Evolutionary conservation across 1,140 invertebrate genomes (phyloP).

Genomic region (Leptopilina boulardi): DNA sequence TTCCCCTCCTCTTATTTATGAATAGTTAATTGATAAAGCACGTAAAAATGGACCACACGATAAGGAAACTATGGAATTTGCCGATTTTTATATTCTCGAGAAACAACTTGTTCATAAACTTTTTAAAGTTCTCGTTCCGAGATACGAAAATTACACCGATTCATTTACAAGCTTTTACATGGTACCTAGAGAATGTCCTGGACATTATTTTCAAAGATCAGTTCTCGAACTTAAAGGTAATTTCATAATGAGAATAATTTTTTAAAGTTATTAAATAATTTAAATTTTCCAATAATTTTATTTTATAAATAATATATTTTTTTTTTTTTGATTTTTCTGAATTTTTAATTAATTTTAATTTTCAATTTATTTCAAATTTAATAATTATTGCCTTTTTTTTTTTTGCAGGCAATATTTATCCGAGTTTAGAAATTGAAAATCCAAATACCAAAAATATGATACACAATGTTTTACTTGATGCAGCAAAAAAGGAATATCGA

Average conservation of each 20-base stretch:
- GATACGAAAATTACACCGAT: slow-evolving; percentile 83
- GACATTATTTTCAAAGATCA: slow-evolving; percentile 73
- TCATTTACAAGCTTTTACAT: slow-evolving; percentile 86
- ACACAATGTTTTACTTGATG: slow-evolving; percentile 68
- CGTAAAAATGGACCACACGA: slow-evolving; percentile 90
- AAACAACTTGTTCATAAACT: slow-evolving; percentile 94
- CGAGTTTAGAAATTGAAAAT: slow-evolving; percentile 59
- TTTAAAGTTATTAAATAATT: slow-evolving; percentile 12
- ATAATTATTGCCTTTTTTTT: neutral
- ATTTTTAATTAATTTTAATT: too few species aligned
- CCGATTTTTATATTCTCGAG: slow-evolving; percentile 91
- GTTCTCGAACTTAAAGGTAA: slow-evolving; percentile 88
- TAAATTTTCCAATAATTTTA: neutral
- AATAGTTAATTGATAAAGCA: slow-evolving; percentile 92
- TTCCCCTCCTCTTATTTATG: slow-evolving; percentile 54
- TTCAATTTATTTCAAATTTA: too few species aligned
- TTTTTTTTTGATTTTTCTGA: neutral
- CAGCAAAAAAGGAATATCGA: slow-evolving; percentile 65
- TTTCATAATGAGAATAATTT: too few species aligned
- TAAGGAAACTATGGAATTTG: slow-evolving; percentile 91
- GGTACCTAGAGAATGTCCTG: slow-evolving; percentile 81
- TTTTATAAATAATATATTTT: slow-evolving; percentile 20
- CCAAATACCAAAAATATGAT: slow-evolving; percentile 57
- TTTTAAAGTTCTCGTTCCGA: slow-evolving; percentile 93
- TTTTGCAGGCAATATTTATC: slow-evolving; percentile 67